Base-by-base conservation (phyloP, 2,888 invertebrate species). In the Zygogramma bicolorata region DNA sequence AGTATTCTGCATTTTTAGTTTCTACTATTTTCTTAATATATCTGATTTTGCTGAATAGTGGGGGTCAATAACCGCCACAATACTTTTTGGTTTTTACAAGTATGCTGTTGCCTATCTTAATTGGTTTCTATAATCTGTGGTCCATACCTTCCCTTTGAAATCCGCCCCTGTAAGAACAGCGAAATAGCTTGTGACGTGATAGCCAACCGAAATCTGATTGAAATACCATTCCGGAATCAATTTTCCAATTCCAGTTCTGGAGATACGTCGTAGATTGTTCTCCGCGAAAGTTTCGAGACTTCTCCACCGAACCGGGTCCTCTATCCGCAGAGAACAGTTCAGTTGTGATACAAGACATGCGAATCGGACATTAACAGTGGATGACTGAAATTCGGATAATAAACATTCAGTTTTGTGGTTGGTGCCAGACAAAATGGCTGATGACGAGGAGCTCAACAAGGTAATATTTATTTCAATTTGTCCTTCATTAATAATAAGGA, bases 361-460 rank as follows among this genome's bases (percentile, higher is more conserved):
- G 57, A 69, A 53, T 18, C 1, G 15, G n/a, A 68, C 25, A 70
- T 65, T 70, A 70, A 70, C 22, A 59, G 7, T 7, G 20, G 31
- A 53, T 42, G 34, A 53, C 29, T 34, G 53, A 13, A 57, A 38
- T 58, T 31, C 22, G 25, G n/a, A 53, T 53, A 68, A 65, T 71
- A 71, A 71, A 68, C 29, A 63, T 71, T 53, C 53, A 61, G 60
- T 65, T 25, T 22, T 42, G 71, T 49, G 61, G 57, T 71, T 49
- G 38, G 71, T 65, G 71, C 49, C 75, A 40, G 27, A 42, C 40
- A 60, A 73, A 74, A 85, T 85, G 85, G 83, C 82, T 57, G 82
- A 83, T 68, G 85, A 85, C 70, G 84, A 82, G 72, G 84, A 84
- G 72, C 79, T 85, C 65, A 84, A 83, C 70, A 84, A 82, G 83